Evolutionary conservation across 2,888 invertebrate genomes (phyloP).

Genomic region (Ophion ellenae): DNA sequence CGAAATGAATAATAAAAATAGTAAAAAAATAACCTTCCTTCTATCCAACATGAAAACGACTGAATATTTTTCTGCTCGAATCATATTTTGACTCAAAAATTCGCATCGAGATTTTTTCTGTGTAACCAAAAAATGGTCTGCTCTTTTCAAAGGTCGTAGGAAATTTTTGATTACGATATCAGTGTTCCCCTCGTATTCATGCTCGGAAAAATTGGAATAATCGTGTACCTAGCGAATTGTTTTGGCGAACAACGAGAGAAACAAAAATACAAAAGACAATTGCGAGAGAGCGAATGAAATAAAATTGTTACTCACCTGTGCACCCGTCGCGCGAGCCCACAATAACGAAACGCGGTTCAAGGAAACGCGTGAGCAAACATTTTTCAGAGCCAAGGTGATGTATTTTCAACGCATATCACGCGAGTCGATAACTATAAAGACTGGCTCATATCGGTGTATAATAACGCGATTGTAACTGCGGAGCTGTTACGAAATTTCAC

Average conservation of each 20-base stretch:
- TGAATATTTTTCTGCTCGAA: neutral
- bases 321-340: constrained; percentile 16
- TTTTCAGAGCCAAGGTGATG: constrained; percentile 63
- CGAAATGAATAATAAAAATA: neutral
- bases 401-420: constrained; percentile 49
- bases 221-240: neutral
- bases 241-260: neutral
- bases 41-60: neutral
- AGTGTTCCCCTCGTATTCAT: too few species aligned
- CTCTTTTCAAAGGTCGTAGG: too few species aligned
- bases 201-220: too few species aligned
- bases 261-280: neutral
- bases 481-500: neutral
- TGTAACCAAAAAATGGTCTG: too few species aligned
- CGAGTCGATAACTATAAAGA: constrained; percentile 34
- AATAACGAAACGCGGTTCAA: constrained; percentile 36
- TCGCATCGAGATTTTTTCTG: too few species aligned
- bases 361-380: constrained; percentile 55
- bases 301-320: constrained; percentile 33
- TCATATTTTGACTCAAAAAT: too few species aligned
- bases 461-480: neutral
- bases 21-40: neutral
- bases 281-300: constrained; percentile 1
- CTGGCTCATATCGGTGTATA: neutral
- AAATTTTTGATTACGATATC: too few species aligned